Evolutionary conservation across 2,888 invertebrate species (phyloP).

Genomic region (Pycnomerus fuliginosus): DNA sequence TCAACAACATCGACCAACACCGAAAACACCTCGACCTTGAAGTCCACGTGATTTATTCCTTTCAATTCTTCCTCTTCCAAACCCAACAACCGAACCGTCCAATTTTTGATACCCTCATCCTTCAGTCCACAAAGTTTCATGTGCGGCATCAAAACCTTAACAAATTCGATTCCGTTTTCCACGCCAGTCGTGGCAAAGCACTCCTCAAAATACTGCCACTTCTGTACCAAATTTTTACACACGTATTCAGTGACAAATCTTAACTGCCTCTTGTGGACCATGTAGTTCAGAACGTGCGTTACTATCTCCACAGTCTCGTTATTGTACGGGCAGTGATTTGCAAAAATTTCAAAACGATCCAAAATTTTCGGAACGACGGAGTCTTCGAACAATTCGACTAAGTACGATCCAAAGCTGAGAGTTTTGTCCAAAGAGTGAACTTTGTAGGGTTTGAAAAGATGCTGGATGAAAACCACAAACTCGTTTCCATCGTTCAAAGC

Average conservation of each 20-base stretch:
- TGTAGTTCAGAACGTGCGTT: conserved; percentile 24
- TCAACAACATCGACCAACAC: conserved; percentile 24
- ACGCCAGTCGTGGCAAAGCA: conserved; percentile 31
- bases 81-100: conserved; percentile 17
- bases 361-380: conserved; percentile 34
- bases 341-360: conserved; percentile 35
- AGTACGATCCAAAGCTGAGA: conserved; percentile 37
- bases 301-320: conserved; percentile 22
- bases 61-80: conserved; percentile 7
- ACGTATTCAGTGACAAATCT: conserved; percentile 16
- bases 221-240: conserved; percentile 24
- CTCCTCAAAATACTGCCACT: conserved; percentile 34
- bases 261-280: conserved; percentile 23
- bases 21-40: conserved; percentile 33
- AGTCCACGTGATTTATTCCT: conserved; percentile 16
- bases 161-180: conserved; percentile 33
- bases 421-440: conserved; percentile 35
- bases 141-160: conserved; percentile 28
- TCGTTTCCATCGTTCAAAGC: conserved; percentile 31
- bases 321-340: conserved; percentile 10
- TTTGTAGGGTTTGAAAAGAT: conserved; percentile 27
- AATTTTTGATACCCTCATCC: conserved; percentile 6
- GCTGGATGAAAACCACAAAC: conserved; percentile 29
- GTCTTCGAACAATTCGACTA: conserved; percentile 39
- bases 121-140: conserved; percentile 16